phyloP scores from a whole-genome alignment of 1,140 invertebrate genomes.

The Trinorchestia longiramus region DNA sequence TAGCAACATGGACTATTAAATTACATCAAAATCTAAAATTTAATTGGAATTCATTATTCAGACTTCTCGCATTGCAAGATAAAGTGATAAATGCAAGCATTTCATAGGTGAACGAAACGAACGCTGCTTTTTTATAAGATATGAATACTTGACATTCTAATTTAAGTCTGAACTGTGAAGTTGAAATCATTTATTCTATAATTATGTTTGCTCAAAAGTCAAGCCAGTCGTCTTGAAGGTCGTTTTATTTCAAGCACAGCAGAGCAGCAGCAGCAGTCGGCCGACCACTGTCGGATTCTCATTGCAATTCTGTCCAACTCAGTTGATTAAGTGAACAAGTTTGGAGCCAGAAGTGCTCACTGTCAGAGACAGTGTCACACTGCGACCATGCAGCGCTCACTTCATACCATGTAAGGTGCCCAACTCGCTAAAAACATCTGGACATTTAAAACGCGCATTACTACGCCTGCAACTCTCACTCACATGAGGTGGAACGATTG shows the following conservation, averaged over 20 bases:
- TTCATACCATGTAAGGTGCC: not conserved
- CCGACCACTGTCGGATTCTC: not conserved
- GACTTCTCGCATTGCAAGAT: too few relatives aligned
- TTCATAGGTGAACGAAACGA: too few relatives aligned
- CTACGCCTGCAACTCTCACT: not conserved
- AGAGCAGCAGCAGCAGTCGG: not conserved
- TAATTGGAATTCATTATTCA: too few relatives aligned
- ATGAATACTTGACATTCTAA: not conserved
- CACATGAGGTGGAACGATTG: not conserved
- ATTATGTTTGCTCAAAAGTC: not conserved
- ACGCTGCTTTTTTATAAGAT: not conserved
- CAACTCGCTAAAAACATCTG: not conserved
- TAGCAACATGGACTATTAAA: too few relatives aligned
- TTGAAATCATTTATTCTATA: not conserved
- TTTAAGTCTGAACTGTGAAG: not conserved
- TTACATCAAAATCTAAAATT: too few relatives aligned
- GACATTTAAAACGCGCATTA: not conserved
- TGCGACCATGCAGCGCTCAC: not conserved
- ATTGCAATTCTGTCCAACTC: conserved; percentile 34
- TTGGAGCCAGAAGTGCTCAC: conserved; percentile 26
- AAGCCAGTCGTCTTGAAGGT: not conserved
- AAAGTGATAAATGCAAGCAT: too few relatives aligned
- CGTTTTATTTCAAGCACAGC: not conserved
- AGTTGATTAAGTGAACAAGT: conserved; percentile 45
- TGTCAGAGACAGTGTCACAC: conserved; percentile 16